Base-by-base conservation (phyloP, 2,888 invertebrate species). In the Eupithecia dodoneata region DNA sequence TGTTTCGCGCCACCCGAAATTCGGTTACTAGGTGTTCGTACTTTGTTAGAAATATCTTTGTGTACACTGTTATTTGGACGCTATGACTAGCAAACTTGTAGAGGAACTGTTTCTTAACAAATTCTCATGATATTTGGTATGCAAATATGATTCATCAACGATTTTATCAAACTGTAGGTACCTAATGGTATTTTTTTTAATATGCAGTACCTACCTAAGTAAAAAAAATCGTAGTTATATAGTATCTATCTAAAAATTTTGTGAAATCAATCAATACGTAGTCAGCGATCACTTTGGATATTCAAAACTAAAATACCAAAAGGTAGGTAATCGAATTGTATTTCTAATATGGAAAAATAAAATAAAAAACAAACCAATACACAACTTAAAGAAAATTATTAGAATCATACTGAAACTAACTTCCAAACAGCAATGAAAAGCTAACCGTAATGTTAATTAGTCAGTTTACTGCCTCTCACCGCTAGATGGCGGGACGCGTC, bases 1-100 rank as follows among this genome's bases (percentile, higher is more conserved):
- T 94, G 95, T 94, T 94, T 93, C 92, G 93, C 94, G 93, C 91
- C 91, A 90, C 89, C 91, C 93, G 91, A 94, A 95, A 93, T 94
- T 95, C 94, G 95, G 94, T 95, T 94, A 95, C 90, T 94, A 81
- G 83, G 82, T 82, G 79, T 78, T 78, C 76, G 76, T 85, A 93
- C 93, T 92, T 90, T 86, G 85, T 86, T 89, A 86, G 87, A 84
- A 85, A 83, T 85, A 83, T 84, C 81, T 83, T 86, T 83, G 63
- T 73, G 18, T 83, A 83, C 86, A 82, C 87, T 80, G 87, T 88
- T 83, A 87, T 87, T 47, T 67, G 76, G 42, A 67, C n/a, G 41
- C 15, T n/a, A 71, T 42, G n/a, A 66, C 13, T 15, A 30, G 3
- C 18, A 63, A 63, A 63, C 30, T 59, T 59, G 7, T 18, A 59